Evolutionary conservation across 2,113 vertebrate genomes (phyloP).

Genomic region (Taurulus bubalis): DNA sequence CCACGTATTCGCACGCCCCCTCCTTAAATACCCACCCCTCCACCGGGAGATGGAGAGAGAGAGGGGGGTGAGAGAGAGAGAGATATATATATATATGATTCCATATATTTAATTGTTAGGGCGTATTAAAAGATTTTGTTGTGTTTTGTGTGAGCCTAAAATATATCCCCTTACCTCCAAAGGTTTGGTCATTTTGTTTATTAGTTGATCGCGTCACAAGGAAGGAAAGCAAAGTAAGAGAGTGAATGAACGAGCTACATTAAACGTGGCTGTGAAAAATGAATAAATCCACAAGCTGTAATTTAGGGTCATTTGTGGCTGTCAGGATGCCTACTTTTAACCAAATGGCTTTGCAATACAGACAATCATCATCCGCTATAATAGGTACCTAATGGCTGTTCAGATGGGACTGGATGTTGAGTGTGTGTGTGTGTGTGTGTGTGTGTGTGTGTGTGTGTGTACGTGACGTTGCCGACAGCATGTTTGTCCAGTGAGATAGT

Average conservation of each 20-base stretch:
- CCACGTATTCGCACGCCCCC: conserved; percentile 46
- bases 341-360: conserved; percentile 62
- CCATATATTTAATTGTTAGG: background rate
- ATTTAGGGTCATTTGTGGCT: conserved; percentile 46
- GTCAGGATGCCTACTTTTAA: conserved; percentile 45
- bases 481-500: conserved; percentile 78
- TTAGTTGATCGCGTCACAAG: background rate
- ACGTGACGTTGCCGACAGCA: conserved; percentile 41
- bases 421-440: conserved; percentile 16
- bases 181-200: background rate
- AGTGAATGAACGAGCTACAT: conserved; percentile 16
- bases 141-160: background rate
- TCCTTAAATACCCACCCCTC: conserved; percentile 18
- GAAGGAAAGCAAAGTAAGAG: background rate
- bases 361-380: conserved; percentile 49
- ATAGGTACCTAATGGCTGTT: conserved; percentile 66
- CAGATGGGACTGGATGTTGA: conserved; percentile 47
- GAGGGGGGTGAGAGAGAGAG: background rate
- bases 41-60: background rate
- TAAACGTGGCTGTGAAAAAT: conserved; percentile 24
- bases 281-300: conserved; percentile 26
- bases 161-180: background rate
- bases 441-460: conserved; percentile 18
- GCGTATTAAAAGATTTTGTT: background rate
- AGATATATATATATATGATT: background rate